Evolutionary conservation across 2,888 invertebrate genomes (phyloP), one percentile per base, ranked within the genome.

Genomic region (Tromatobia lineatoria): DNA sequence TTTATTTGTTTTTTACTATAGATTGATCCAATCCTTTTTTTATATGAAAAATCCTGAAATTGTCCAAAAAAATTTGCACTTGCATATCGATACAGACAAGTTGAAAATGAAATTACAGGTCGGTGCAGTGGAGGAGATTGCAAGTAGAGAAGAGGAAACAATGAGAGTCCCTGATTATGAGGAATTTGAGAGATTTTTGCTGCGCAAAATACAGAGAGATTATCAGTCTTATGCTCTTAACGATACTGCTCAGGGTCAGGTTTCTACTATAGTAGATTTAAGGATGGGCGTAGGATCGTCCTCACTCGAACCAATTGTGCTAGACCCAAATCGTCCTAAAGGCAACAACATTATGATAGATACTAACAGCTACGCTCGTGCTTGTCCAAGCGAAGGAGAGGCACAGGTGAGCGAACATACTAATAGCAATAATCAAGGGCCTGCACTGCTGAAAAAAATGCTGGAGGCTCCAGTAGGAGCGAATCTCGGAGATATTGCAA

Each of bases 381-480:
- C 75, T 52, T 57, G 42, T 10, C 69, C 45, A 67, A 69, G 69
- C n/a, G 47, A 54, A 11, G 45, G 38, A 0, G 76, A 84, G 29
- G 18, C 59, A 6, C 80, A 50, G 70, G 66, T 66, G 69, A 29
- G 66, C 13, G 85, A 79, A 15, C 82, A 88, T 57, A 25, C 69
- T 1, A 79, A 78, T 59, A 82, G 73, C 10, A 82, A 83, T 23
- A 67, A 73, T 45, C 76, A 85, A 4, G 90, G 88, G 3, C 88
- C 92, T 0, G 86, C 92, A 13, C 83, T 92, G 3, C 54, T 93
- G 0, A 92, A 92, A 80, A 92, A 91, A 86, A 92, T 93, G 92
- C 86, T 93, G 4, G 92, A 93, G 80, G 93, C 93, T 15, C 93
- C 93, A 15, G 89, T 87, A 1, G 93, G 93, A 20, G 91, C 92